phyloP scores from a whole-genome alignment of 2,888 invertebrate genomes.

The Lasioglossum pauxillum region DNA sequence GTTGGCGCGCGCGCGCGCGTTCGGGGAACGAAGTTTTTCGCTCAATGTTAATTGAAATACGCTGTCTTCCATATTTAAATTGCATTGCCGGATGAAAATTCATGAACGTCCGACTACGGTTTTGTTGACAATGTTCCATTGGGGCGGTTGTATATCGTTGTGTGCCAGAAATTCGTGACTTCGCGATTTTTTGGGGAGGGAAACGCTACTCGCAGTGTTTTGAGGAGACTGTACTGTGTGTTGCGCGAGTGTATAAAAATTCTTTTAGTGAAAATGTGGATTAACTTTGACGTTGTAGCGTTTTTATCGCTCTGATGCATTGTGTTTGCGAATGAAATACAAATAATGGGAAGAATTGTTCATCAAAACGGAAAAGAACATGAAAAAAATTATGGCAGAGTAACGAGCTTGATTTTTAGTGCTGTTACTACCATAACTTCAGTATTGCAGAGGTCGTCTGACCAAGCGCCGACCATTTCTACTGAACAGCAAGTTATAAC shows the following conservation, averaged over 20 bases:
- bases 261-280: background rate
- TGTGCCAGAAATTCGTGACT: background rate
- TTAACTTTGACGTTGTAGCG: background rate
- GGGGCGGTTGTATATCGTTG: background rate
- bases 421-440: background rate
- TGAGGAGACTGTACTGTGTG: background rate
- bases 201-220: background rate
- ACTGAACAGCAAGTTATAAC: background rate
- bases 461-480: background rate
- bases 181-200: background rate
- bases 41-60: conserved; percentile 1
- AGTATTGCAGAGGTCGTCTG: background rate
- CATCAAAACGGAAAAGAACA: background rate
- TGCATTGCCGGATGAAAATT: background rate
- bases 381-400: background rate
- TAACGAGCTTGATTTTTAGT: no score
- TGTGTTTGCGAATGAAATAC: background rate
- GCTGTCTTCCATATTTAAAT: conserved; percentile 1
- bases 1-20: background rate
- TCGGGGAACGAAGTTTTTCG: background rate
- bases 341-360: background rate
- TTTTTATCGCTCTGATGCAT: background rate
- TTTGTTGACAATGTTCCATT: background rate
- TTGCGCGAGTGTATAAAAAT: background rate
- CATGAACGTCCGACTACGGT: background rate